These are phyloP conservation scores for Chaetogeoica ovagalla DNA, from an alignment of 2,888 invertebrate genomes.

Conservation along the genomic window DNA sequence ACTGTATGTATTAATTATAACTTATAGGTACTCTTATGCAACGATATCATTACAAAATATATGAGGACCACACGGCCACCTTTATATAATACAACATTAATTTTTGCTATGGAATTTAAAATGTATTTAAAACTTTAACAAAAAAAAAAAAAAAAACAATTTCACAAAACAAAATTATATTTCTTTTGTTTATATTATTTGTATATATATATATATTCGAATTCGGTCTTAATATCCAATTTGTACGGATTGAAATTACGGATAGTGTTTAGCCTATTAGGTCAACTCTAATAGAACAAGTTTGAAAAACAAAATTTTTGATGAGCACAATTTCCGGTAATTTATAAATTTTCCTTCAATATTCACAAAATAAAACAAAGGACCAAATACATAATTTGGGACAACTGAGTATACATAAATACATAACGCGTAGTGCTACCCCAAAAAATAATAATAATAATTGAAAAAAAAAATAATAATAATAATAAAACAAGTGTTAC, in stretches of 20 bases:
- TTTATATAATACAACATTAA: too few relatives aligned
- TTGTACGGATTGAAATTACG: slow-evolving; percentile 8
- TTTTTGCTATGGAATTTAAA: too few relatives aligned
- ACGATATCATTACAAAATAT: too few relatives aligned
- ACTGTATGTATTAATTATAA: too few relatives aligned
- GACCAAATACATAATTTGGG: slow-evolving; percentile 34
- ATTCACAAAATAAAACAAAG: slow-evolving; percentile 42
- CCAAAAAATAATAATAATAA: background rate
- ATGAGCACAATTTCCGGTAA: slow-evolving; percentile 40
- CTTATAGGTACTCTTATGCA: too few relatives aligned
- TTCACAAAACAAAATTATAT: too few relatives aligned
- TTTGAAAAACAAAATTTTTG: slow-evolving; percentile 8
- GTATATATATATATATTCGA: too few relatives aligned
- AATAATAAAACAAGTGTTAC: slow-evolving; percentile 44
- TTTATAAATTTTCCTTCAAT: slow-evolving; percentile 42
- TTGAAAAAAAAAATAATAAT: slow-evolving; percentile 2
- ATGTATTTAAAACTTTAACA: too few relatives aligned
- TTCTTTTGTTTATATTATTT: too few relatives aligned
- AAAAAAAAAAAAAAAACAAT: too few relatives aligned
- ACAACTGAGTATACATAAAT: slow-evolving; percentile 44
- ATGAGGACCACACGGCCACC: too few relatives aligned
- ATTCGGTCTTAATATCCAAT: background rate
- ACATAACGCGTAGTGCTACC: slow-evolving; percentile 44
- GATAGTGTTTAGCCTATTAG: background rate
- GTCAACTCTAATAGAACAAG: slow-evolving; percentile 5